Base-by-base conservation (phyloP, 1,140 invertebrate genomes). In the Ditylenchus dipsaci region DNA sequence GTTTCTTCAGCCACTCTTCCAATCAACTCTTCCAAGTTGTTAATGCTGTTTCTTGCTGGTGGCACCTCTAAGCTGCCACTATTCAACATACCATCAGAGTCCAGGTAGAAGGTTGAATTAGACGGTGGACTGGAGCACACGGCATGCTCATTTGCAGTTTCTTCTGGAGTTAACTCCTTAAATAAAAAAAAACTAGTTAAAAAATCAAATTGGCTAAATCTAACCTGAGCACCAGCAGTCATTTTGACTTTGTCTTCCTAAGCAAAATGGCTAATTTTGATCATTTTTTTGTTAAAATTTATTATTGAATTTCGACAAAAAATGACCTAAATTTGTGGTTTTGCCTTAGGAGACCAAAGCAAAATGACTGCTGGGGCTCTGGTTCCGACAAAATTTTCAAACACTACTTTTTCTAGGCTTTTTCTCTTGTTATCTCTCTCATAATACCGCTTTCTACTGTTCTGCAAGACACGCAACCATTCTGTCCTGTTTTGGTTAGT, bases 31-130 rank as follows among this genome's bases (percentile, higher is more conserved):
- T 62, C 30, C 17, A 63, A 29, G 43, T 45, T 27, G 21, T 26
- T 67, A 30, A 27, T 45, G 27, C 60, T 62, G 57, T 38, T 45
- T 59, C 45, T 58, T n/a, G 45, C 58, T 42, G 71, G 49, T 29
- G 71, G 71, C n/a, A 71, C 57, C 29, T 65, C 63, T 53, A 26
- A 53, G 68, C 72, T 73, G 27, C 29, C 49, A 0, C 45, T 58
- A 3, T 76, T 38, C 13, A 73, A 53, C 43, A 60, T 71, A 7
- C 72, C 72, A 47, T 73, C 59, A 1, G 61, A 59, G 45, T 64
- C 49, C 27, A 73, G 38, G 57, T 73, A 73, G 57, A 73, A 73
- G n/a, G 63, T 53, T 21, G 72, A 73, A 53, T 53, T 53, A 8
- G 49, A 19, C n/a, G 49, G 23, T 19, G 49, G n/a, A 53, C n/a